Evolutionary conservation across 2,113 vertebrate genomes (phyloP).

Genomic region (Phainopepla nitens): DNA sequence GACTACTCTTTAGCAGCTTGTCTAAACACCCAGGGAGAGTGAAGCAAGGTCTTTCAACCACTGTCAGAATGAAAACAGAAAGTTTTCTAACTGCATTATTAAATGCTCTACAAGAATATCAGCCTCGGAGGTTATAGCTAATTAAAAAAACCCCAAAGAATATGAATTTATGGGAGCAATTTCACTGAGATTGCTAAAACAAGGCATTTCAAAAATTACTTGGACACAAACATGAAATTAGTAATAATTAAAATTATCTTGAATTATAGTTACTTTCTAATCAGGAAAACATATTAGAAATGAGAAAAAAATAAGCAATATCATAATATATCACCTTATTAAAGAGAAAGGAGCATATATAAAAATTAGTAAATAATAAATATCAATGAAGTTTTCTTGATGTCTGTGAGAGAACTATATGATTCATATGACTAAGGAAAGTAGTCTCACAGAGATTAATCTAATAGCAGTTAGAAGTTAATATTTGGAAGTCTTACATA

Average conservation of each 20-base stretch:
- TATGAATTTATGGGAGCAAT: neutral
- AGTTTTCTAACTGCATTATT: neutral
- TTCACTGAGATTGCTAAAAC: neutral
- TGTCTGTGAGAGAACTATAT: neutral
- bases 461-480: neutral
- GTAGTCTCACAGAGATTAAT: neutral
- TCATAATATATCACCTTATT: neutral
- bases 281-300: neutral
- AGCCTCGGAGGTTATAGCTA: neutral
- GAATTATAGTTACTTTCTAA: neutral
- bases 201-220: neutral
- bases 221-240: neutral
- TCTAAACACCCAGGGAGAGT: neutral
- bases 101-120: neutral
- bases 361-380: neutral
- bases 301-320: fast-evolving
- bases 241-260: neutral
- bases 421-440: neutral
- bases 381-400: neutral
- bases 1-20: neutral
- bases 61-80: neutral
- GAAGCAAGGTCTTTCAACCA: neutral
- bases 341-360: neutral
- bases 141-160: neutral
- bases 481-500: neutral